A percentile compares a stretch with the other conserved stretches of the same genome.
phyloP scores from a whole-genome alignment of 1,140 invertebrate species.

The Ceratitis capitata region DNA sequence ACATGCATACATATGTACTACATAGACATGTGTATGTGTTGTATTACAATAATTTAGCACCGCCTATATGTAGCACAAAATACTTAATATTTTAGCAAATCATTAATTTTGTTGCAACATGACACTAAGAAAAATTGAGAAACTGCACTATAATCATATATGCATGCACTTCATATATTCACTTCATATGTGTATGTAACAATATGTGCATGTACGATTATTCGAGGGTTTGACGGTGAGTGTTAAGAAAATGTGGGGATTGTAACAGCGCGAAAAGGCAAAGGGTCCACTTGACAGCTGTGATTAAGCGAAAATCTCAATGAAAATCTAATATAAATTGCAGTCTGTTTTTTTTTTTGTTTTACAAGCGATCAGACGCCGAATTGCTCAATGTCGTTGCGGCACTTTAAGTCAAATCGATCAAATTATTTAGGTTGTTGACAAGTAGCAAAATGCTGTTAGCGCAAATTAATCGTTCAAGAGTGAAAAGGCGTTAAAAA shows the following conservation, averaged over 20 bases:
- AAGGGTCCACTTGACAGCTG: conserved; percentile 3
- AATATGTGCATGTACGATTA: background rate
- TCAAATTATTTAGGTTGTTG: conserved; percentile 10
- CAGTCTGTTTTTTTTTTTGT: too few species aligned
- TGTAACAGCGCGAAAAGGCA: background rate
- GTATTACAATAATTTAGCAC: background rate
- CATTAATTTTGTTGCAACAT: conserved; percentile 24
- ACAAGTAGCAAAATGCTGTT: background rate
- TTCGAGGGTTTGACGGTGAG: background rate
- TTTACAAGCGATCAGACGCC: background rate
- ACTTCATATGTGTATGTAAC: background rate
- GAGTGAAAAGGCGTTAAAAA: background rate
- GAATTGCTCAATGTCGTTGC: conserved; percentile 27
- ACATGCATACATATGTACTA: background rate
- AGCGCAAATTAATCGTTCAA: background rate
- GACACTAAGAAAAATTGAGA: conserved; percentile 14
- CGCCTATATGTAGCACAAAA: background rate
- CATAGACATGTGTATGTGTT: background rate
- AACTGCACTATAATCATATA: background rate
- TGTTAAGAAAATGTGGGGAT: background rate
- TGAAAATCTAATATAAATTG: background rate
- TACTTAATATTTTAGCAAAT: background rate
- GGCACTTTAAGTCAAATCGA: conserved; percentile 22
- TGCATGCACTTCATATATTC: background rate
- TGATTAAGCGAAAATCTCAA: background rate